Conservation (phyloP, 35 echinoderm and acorn worm species). For the Amphiura filiformis region DNA sequence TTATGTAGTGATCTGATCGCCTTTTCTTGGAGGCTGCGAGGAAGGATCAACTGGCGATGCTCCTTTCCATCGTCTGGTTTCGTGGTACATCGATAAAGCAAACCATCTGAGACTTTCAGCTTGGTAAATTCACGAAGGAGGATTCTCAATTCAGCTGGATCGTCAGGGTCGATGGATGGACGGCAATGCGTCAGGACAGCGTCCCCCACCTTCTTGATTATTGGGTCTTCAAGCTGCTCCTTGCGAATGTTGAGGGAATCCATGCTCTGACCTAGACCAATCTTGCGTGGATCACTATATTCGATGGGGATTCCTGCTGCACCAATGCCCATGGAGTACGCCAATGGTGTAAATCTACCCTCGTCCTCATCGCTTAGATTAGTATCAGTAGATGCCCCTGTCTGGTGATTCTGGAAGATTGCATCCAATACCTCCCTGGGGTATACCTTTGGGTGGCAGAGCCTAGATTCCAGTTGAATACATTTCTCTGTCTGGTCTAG, state of each 20-base stretch:
- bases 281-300: no score
- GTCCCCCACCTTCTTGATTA: neutral
- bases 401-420: no score
- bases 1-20: constrained; percentile 19
- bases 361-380: no score
- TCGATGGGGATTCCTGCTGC: no score
- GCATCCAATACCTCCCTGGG: neutral
- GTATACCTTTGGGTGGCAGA: neutral
- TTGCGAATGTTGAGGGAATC: no score
- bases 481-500: neutral
- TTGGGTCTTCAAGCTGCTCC: neutral
- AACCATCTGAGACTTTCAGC: constrained; percentile 14
- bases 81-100: constrained; percentile 12
- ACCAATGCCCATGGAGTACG: no score
- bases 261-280: no score
- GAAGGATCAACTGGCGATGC: constrained; percentile 38
- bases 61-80: neutral
- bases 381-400: no score
- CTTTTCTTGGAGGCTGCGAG: neutral
- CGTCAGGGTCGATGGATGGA: neutral
- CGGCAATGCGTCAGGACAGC: neutral
- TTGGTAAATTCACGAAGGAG: constrained; percentile 21
- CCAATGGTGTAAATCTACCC: no score
- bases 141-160: neutral
- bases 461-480: no score